A percentile compares a stretch with the other conserved stretches of the same genome.
These are phyloP conservation scores for Cryptotermes secundus DNA, from an alignment of 1,140 invertebrate species.

Conservation along the genomic window DNA sequence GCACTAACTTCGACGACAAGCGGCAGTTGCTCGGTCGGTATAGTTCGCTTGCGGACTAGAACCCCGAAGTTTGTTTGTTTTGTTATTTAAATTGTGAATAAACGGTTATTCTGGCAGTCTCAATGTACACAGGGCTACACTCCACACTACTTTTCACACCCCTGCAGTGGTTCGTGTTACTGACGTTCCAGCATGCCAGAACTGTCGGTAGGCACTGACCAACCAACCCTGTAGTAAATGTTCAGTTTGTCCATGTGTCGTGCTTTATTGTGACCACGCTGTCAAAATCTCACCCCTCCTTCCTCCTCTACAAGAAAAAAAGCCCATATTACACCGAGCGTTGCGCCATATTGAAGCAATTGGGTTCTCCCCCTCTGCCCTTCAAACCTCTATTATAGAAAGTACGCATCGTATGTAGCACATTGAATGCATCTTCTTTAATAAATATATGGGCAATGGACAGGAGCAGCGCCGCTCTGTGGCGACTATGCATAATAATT, in stretches of 20 bases:
- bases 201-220: background rate
- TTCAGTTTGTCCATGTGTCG: conserved; percentile 7
- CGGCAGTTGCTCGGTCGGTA: too few species aligned
- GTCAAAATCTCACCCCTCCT: conserved; percentile 21
- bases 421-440: background rate
- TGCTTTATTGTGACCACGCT: conserved; percentile 32
- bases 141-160: background rate
- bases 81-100: too few species aligned
- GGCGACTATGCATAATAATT: background rate
- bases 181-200: background rate
- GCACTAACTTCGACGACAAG: too few species aligned
- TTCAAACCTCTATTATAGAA: background rate
- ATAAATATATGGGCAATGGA: background rate
- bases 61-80: too few species aligned
- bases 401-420: background rate
- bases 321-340: background rate
- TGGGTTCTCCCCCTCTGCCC: conserved; percentile 4
- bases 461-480: background rate
- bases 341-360: conserved; percentile 27
- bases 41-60: too few species aligned
- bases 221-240: background rate
- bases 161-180: background rate
- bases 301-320: background rate
- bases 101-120: background rate
- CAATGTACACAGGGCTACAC: too few species aligned